Evolutionary conservation across 2,888 invertebrate species (phyloP).

Genomic region (Tinea trinotella): DNA sequence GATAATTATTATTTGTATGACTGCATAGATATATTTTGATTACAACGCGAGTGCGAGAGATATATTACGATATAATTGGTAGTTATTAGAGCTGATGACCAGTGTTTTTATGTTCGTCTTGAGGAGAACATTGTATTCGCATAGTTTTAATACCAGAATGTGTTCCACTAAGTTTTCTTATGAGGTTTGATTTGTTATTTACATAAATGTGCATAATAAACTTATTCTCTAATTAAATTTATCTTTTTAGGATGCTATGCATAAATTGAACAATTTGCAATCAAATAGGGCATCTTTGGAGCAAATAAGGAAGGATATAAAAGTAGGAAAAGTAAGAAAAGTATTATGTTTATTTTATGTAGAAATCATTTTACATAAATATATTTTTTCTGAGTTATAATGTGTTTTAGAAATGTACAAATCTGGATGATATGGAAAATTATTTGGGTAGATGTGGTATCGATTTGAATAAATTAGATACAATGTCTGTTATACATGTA

Average conservation of each 20-base stretch:
- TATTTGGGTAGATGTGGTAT: constrained; percentile 78
- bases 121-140: background rate
- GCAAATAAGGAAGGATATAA: constrained; percentile 50
- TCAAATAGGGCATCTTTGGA: constrained; percentile 77
- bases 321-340: constrained; percentile 47
- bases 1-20: constrained; percentile 30
- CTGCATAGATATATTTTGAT: background rate
- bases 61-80: background rate
- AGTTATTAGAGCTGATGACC: background rate
- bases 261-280: constrained; percentile 78
- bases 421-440: constrained; percentile 65
- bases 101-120: background rate
- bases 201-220: background rate
- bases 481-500: constrained; percentile 91
- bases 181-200: constrained; percentile 38
- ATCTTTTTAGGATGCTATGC: constrained; percentile 76
- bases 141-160: constrained; percentile 35
- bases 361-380: constrained; percentile 7
- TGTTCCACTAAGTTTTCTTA: constrained; percentile 41
- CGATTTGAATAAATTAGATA: constrained; percentile 75
- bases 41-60: background rate
- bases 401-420: constrained; percentile 57
- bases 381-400: no score
- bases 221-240: constrained; percentile 16
- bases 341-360: constrained; percentile 25